These are phyloP conservation scores for Drosophila stalkeri DNA, from an alignment of 2,888 invertebrate species.

Conservation along the genomic window DNA sequence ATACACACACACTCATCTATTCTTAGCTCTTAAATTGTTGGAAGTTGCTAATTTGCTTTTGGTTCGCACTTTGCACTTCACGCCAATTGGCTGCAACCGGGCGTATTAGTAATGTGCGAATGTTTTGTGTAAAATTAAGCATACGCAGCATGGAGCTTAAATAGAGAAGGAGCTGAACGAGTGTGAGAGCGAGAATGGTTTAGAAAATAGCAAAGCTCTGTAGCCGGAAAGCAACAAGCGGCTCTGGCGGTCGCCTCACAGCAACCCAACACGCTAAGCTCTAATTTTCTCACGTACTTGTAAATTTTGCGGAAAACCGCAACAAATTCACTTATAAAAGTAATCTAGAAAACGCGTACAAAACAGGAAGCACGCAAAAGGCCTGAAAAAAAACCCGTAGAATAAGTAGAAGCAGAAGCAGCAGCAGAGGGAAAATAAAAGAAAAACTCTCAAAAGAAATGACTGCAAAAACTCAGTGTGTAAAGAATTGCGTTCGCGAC, in stretches of 20 bases:
- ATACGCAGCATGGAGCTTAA: constrained; percentile 54
- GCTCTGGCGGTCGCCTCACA: constrained; percentile 28
- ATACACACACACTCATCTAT: neutral
- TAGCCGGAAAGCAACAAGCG: constrained; percentile 65
- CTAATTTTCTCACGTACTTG: constrained; percentile 81
- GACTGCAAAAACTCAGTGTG: constrained; percentile 38
- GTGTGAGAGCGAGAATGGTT: neutral
- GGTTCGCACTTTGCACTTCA: constrained; percentile 25
- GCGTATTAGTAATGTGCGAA: constrained; percentile 25
- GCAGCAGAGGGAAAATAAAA: neutral
- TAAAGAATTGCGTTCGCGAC: constrained; percentile 76
- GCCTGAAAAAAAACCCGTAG: constrained; percentile 16
- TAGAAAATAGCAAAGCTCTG: constrained; percentile 1
- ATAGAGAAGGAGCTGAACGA: neutral
- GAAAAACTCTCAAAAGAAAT: constrained; percentile 41
- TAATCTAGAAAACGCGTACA: constrained; percentile 78
- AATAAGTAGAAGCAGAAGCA: neutral
- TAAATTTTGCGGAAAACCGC: constrained; percentile 80
- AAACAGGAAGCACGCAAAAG: constrained; percentile 72
- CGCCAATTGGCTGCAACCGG: constrained; percentile 37
- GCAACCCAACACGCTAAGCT: constrained; percentile 65
- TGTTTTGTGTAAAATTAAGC: constrained; percentile 22
- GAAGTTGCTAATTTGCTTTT: constrained; percentile 63
- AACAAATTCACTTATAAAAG: constrained; percentile 80
- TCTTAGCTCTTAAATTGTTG: constrained; percentile 56